These are phyloP conservation scores for Piaya cayana DNA, from an alignment of 2,113 vertebrate genomes.

Conservation along the genomic window DNA sequence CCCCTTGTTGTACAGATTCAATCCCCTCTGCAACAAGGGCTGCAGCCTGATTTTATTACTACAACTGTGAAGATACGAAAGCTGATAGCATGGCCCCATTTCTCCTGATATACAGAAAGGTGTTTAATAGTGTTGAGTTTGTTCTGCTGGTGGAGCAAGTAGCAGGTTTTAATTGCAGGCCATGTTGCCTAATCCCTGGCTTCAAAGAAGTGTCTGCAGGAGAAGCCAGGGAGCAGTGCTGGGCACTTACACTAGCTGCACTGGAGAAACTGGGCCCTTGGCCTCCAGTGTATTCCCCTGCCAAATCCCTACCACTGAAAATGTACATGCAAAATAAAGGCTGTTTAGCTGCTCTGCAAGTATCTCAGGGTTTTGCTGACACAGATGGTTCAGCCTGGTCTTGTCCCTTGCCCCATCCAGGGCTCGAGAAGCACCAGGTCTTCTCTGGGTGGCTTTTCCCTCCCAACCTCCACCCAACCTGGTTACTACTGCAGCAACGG, in stretches of 20 bases:
- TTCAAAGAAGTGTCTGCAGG: neutral
- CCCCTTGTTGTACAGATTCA: rapidly evolving
- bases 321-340: rapidly evolving
- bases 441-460: neutral
- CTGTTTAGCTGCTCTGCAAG: neutral
- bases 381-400: rapidly evolving
- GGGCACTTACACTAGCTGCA: neutral
- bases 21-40: neutral
- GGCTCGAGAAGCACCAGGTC: neutral
- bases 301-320: rapidly evolving
- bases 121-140: neutral
- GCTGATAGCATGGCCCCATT: neutral
- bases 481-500: neutral
- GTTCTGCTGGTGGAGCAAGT: neutral
- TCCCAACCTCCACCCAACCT: neutral
- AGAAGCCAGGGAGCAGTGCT: neutral
- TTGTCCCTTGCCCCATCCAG: neutral
- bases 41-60: neutral
- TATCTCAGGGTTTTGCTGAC: neutral
- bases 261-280: neutral
- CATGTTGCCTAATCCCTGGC: neutral
- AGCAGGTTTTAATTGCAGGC: neutral
- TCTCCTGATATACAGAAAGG: neutral
- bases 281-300: neutral
- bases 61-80: neutral